These are phyloP conservation scores for Lasioglossum malachurum DNA, from an alignment of 2,888 invertebrate species.

Conservation along the genomic window DNA sequence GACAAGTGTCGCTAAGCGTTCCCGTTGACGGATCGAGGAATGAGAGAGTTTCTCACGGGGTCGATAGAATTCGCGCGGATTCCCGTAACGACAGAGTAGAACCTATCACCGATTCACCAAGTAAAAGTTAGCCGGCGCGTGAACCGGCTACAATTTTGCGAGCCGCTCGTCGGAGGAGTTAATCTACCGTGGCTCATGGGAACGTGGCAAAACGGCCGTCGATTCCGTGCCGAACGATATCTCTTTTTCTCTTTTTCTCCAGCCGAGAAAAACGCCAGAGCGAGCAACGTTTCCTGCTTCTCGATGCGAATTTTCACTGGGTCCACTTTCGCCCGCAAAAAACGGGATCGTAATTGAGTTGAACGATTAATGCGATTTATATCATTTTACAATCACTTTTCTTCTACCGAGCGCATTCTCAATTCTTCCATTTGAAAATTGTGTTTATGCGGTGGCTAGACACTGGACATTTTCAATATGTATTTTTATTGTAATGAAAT, in stretches of 20 bases:
- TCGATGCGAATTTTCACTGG: background rate
- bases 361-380: background rate
- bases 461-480: background rate
- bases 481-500: background rate
- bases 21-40: background rate
- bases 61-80: constrained; percentile 31
- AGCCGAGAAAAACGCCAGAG: constrained; percentile 1
- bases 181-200: constrained; percentile 64
- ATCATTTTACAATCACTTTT: background rate
- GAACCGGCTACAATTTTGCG: constrained; percentile 54
- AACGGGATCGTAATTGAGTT: background rate
- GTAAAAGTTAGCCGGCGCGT: constrained; percentile 59
- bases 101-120: constrained; percentile 40
- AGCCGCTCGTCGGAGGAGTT: constrained; percentile 54
- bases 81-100: constrained; percentile 27
- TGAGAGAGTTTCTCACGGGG: constrained; percentile 61
- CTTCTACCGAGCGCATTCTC: background rate
- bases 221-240: constrained; percentile 15
- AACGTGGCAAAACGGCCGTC: constrained; percentile 38
- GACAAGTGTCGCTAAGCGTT: constrained; percentile 9
- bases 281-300: background rate
- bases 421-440: background rate
- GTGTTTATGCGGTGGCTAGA: too few relatives aligned
- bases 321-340: constrained; percentile 3
- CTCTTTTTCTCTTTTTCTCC: background rate